A percentile compares a stretch with the other conserved stretches of the same genome.
Conservation (phyloP, 2,888 invertebrate genomes). For the Galerucella calmariensis region DNA sequence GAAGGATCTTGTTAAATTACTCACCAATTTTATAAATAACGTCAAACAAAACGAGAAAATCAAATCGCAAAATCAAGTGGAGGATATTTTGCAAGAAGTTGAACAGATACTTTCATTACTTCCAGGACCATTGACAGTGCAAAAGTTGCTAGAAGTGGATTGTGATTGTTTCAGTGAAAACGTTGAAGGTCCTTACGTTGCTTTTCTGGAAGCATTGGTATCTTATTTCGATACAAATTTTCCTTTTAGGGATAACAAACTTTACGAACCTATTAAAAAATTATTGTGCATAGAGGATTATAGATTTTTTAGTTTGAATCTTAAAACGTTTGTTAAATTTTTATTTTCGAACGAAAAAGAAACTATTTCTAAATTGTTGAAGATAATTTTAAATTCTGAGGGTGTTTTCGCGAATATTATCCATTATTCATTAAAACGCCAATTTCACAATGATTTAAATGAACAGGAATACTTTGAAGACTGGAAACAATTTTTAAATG, state of each 20-base stretch:
- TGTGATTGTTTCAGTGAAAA: conserved; percentile 59
- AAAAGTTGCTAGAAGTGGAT: conserved; percentile 73
- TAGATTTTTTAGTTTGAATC: conserved; percentile 65
- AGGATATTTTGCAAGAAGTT: conserved; percentile 57
- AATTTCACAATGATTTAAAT: conserved; percentile 60
- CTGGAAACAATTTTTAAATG: conserved; percentile 69
- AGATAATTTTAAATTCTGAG: conserved; percentile 69
- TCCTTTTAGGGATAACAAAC: conserved; percentile 65
- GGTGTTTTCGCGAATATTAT: conserved; percentile 67
- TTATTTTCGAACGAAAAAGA: conserved; percentile 64
- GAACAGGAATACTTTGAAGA: conserved; percentile 32
- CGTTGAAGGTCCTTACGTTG: conserved; percentile 65
- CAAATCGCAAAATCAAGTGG: conserved; percentile 60
- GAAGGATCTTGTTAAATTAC: conserved; percentile 40
- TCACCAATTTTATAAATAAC: conserved; percentile 38
- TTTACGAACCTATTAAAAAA: conserved; percentile 64
- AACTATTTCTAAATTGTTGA: conserved; percentile 63
- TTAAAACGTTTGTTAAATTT: conserved; percentile 66
- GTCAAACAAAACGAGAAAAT: conserved; percentile 56
- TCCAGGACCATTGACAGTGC: conserved; percentile 73
- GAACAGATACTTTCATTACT: conserved; percentile 58
- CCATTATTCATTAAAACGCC: conserved; percentile 40
- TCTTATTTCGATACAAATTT: conserved; percentile 69
- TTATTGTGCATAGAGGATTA: conserved; percentile 70
- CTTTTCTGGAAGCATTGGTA: conserved; percentile 67